Conservation (phyloP, 1,140 invertebrate genomes). For the Drepana arcuata region DNA sequence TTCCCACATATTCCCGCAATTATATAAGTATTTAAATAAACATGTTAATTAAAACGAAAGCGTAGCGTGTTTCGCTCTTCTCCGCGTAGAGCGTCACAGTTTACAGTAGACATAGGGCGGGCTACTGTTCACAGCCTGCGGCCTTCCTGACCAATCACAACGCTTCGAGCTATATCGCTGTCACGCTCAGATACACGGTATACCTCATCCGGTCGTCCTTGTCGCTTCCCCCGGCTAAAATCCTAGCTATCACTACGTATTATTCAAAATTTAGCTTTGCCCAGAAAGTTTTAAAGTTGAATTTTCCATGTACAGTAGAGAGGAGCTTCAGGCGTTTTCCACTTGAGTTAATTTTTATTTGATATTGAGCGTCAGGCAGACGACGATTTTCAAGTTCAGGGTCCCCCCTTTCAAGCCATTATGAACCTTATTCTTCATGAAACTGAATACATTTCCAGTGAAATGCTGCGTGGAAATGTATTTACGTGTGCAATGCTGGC, state of each 20-base stretch:
- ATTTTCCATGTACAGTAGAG: too few relatives aligned
- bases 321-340: slow-evolving; percentile 46
- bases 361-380: slow-evolving; percentile 68
- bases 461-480: slow-evolving; percentile 47
- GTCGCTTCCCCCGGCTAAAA: slow-evolving; percentile 64
- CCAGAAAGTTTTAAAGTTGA: slow-evolving; percentile 31
- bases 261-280: too few relatives aligned
- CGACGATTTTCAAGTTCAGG: slow-evolving; percentile 71
- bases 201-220: slow-evolving; percentile 36
- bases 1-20: too few relatives aligned
- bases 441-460: slow-evolving; percentile 42
- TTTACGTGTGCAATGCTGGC: slow-evolving; percentile 65
- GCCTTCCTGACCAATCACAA: slow-evolving; percentile 71
- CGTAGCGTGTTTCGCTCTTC: slow-evolving; percentile 41
- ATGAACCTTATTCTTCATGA: slow-evolving; percentile 45
- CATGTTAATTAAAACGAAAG: too few relatives aligned
- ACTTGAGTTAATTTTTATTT: slow-evolving; percentile 54
- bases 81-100: slow-evolving; percentile 38
- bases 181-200: slow-evolving; percentile 28
- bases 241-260: too few relatives aligned
- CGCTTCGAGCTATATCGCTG: slow-evolving; percentile 62
- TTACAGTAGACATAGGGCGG: slow-evolving; percentile 71
- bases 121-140: slow-evolving; percentile 70
- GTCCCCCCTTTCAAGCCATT: slow-evolving; percentile 53
- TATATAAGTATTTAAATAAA: too few relatives aligned